Conservation (phyloP, 2,797 vertebrate species). For the Miichthys miiuy region DNA sequence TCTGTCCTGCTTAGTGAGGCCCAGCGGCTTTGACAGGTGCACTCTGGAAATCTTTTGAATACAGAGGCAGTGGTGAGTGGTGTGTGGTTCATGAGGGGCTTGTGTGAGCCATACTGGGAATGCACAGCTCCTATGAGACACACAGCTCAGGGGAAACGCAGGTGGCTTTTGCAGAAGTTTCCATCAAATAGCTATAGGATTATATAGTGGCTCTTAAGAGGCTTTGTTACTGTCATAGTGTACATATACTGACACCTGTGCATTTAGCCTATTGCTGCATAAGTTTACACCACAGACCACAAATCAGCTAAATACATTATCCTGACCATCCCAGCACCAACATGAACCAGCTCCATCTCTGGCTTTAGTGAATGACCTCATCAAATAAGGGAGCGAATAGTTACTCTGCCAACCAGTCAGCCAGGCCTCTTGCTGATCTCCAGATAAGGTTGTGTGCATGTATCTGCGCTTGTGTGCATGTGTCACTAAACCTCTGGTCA, state of each 20-base stretch:
- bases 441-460: slow-evolving; percentile 44
- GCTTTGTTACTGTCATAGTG: slow-evolving; percentile 24
- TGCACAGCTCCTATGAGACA: neutral
- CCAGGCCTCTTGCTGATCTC: slow-evolving; percentile 40
- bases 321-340: slow-evolving; percentile 2
- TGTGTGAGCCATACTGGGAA: neutral
- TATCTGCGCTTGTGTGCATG: slow-evolving; percentile 24
- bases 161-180: slow-evolving; percentile 18
- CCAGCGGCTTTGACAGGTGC: slow-evolving; percentile 39
- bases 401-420: slow-evolving; percentile 21
- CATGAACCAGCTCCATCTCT: slow-evolving; percentile 15
- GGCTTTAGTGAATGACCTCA: slow-evolving; percentile 31
- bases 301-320: slow-evolving; percentile 12
- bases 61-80: neutral
- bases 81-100: neutral
- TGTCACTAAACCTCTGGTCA: slow-evolving; percentile 38
- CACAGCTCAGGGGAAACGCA: neutral
- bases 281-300: slow-evolving; percentile 4
- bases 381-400: slow-evolving; percentile 32
- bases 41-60: slow-evolving; percentile 14
- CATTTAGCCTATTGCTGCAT: neutral
- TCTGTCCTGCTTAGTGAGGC: slow-evolving; percentile 49
- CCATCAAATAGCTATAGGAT: slow-evolving; percentile 5
- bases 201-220: slow-evolving; percentile 17
- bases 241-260: slow-evolving; percentile 13